Conservation (phyloP, 2,888 invertebrate species). For the Cheilosia pagana region DNA sequence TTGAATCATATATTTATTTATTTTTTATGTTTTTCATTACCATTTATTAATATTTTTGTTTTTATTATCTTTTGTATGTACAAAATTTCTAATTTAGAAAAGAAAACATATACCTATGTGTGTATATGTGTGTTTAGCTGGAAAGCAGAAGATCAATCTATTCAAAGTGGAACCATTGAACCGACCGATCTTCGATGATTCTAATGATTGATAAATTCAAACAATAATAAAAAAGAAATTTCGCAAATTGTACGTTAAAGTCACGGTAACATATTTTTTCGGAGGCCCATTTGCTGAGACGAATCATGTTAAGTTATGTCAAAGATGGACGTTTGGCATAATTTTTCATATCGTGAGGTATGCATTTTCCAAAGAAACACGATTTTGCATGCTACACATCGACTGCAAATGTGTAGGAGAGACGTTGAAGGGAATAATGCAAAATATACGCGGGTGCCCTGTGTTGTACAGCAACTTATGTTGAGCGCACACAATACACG, state of each 20-base stretch:
- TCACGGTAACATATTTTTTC: conserved; percentile 25
- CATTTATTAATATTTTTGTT: conserved; percentile 29
- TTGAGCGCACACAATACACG: too few relatives aligned
- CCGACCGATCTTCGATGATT: conserved; percentile 2
- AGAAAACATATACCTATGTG: conserved; percentile 54
- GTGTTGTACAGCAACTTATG: too few relatives aligned
- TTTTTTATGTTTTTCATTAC: conserved; percentile 8
- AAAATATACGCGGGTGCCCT: too few relatives aligned
- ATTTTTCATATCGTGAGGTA: too few relatives aligned
- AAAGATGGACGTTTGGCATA: too few relatives aligned
- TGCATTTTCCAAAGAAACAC: too few relatives aligned
- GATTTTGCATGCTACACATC: too few relatives aligned
- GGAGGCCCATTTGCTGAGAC: neutral
- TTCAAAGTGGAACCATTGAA: conserved; percentile 12
- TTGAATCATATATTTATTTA: conserved; percentile 28
- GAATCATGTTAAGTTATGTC: too few relatives aligned
- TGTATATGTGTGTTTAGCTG: conserved; percentile 21
- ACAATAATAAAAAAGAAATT: conserved; percentile 20
- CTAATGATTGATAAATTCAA: conserved; percentile 34
- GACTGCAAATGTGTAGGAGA: too few relatives aligned
- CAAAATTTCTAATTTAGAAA: conserved; percentile 72
- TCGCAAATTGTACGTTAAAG: conserved; percentile 12
- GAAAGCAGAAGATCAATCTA: conserved; percentile 21
- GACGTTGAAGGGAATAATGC: too few relatives aligned
- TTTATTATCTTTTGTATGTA: conserved; percentile 51